Evolutionary conservation across 2,113 vertebrate genomes (phyloP), one percentile per base, ranked within the genome.

Genomic region (Silurus glanis): DNA sequence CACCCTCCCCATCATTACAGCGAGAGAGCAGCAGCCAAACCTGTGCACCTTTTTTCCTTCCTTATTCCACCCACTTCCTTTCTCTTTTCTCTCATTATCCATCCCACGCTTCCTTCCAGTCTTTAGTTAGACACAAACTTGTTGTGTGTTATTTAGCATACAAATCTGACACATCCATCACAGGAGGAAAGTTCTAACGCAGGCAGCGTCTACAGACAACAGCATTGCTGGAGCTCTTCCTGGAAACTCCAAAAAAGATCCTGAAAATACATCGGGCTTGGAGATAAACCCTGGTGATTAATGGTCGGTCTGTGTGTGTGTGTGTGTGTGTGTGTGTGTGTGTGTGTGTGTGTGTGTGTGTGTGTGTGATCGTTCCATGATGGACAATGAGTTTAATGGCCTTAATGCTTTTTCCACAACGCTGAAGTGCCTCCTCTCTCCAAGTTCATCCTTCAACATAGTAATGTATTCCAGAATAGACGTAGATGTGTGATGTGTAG

Each of bases 1-100:
- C 85, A 59, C 59, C 66, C 85, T n/a, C 66, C 78, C 78, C 37
- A 81, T 86, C 85, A 86, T 86, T 72, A 86, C 66, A 25, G 55
- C 62, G 4, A 69, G 84, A 37, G 37, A 37, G 62, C 66, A 49
- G 28, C 21, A 72, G 85, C 47, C 85, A 80, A 81, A 81, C 64
- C 67, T 37, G 78, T 58, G 80, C 7, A 66, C 59, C 21, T 64
- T 51, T 25, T 45, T 82, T 28, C 47, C 80, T 66, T 82, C 80
- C 80, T 66, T 66, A 62, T 66, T 82, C 80, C 47, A 7, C 80
- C 80, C 25, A 66, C 61, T 82, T 82, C 51, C 80, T 66, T 66
- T 82, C 80, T 81, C 59, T 82, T 82, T 82, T 82, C 80, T 82
- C 61, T 82, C 61, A 66, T 66, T 82, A 82, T 66, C 61, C 16